Evolutionary conservation across 1,140 invertebrate genomes (phyloP).

Genomic region (Drosophila baimaii): DNA sequence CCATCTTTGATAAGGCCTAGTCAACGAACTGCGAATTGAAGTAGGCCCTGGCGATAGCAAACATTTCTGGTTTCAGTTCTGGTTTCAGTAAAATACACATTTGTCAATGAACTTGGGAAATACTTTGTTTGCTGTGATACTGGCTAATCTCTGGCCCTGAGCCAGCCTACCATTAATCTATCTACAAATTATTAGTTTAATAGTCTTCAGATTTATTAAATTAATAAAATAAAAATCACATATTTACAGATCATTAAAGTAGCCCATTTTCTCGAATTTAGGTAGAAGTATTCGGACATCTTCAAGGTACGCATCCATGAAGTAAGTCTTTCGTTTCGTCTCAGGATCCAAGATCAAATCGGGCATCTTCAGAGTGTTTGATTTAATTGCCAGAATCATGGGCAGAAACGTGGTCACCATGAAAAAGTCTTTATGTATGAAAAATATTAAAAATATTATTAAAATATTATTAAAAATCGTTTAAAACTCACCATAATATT

Average conservation of each 20-base stretch:
- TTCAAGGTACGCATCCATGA: conserved; percentile 2
- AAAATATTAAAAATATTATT: no score
- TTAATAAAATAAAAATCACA: no score
- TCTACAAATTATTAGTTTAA: no score
- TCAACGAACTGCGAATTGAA: background rate
- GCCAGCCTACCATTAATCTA: no score
- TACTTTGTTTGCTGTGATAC: background rate
- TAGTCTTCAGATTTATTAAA: no score
- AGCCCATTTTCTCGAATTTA: conserved; percentile 54
- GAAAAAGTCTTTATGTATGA: no score
- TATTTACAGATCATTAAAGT: conserved; percentile 48
- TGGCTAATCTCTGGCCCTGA: background rate
- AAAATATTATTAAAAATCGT: no score
- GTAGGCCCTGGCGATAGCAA: background rate
- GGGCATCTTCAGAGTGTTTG: conserved; percentile 24
- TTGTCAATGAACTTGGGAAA: background rate
- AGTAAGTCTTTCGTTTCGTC: conserved; percentile 17
- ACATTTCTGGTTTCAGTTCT: no score
- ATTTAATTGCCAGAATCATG: conserved; percentile 19
- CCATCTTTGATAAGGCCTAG: conserved; percentile 1
- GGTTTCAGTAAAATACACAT: background rate
- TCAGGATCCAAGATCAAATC: conserved; percentile 30
- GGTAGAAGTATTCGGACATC: conserved; percentile 38
- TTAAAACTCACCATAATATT: conserved; percentile 42
- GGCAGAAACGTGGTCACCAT: conserved; percentile 50